Base-by-base conservation (phyloP, 2,113 vertebrate genomes). In the Columbina picui region DNA sequence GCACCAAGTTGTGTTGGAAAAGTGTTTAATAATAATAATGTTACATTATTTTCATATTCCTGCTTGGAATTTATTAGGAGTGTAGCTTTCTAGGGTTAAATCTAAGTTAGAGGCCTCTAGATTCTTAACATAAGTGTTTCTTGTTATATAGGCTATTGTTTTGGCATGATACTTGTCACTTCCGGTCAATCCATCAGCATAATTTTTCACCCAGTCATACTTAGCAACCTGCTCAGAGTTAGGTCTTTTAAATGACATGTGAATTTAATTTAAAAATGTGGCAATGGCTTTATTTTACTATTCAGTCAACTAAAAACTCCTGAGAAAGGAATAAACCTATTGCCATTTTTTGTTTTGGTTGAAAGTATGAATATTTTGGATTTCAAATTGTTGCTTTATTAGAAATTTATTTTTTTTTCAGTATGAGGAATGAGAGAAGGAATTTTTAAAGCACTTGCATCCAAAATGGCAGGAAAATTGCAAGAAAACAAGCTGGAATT, bases 231-330 rank as follows among this genome's bases (percentile, higher is more conserved):
- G 10, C 10, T 80, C 52, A 27, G 8, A 55, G 26, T 61, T 34
- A 91, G 20, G 22, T 32, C 52, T 80, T 83, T 68, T 41, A 76
- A 34, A 5, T 34, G 52, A 74, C 23, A 91, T 67, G 38, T 57
- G 59, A 76, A 69, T 76, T 73, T 91, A 85, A 93, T 88, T 90
- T 75, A 80, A 86, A 94, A 87, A 65, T 85, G 69, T 53, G 53
- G 17, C 67, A 82, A 22, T 43, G 23, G 18, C 26, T 67, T 85
- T 82, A 59, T 78, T 85, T 90, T 85, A 18, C 15, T 76, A 30
- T 68, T 95, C 49, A 39, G n/a, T 36, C 49, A 68, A n/a, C 43
- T 38, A 53, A 74, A 71, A 36, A 34, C 6, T 43, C 34, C 74
- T 60, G 36, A 43, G 7, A 49, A 49, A 69, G 6, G 25, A 78